Conservation (phyloP, 2,113 vertebrate species). For the Atlantisia rogersi region DNA sequence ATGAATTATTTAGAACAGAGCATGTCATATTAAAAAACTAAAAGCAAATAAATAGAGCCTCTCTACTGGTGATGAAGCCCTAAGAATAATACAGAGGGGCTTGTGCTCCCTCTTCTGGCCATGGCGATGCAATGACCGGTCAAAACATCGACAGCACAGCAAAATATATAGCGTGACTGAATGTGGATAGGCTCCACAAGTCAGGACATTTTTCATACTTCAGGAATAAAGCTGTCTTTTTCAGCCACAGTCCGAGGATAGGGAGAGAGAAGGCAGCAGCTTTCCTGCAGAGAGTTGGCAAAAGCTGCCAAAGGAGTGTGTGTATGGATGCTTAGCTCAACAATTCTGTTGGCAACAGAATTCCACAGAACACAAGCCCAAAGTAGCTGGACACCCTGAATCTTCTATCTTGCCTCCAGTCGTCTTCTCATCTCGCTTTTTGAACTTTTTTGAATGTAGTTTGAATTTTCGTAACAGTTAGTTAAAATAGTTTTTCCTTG, state of each 20-base stretch:
- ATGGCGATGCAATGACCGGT: accelerated
- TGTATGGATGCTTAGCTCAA: neutral
- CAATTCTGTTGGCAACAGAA: neutral
- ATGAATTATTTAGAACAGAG: slow-evolving; percentile 37
- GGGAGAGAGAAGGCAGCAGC: neutral
- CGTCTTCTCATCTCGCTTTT: neutral
- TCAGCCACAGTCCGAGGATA: neutral
- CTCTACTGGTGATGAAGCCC: neutral
- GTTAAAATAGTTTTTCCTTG: neutral
- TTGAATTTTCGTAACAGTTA: neutral
- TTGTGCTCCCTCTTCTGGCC: slow-evolving; percentile 44
- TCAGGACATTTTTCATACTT: neutral
- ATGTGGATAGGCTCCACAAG: neutral
- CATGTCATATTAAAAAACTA: neutral
- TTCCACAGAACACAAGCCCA: neutral
- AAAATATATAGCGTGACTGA: neutral
- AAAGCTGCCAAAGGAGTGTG: neutral
- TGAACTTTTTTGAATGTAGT: neutral
- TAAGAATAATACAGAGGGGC: neutral
- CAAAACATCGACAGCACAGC: neutral
- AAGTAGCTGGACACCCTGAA: neutral
- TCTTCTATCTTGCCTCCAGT: neutral
- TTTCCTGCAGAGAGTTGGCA: neutral
- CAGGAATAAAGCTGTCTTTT: neutral
- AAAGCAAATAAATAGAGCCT: neutral